Evolutionary conservation across 2,888 invertebrate species (phyloP).

Genomic region (Camponotus fellah): DNA sequence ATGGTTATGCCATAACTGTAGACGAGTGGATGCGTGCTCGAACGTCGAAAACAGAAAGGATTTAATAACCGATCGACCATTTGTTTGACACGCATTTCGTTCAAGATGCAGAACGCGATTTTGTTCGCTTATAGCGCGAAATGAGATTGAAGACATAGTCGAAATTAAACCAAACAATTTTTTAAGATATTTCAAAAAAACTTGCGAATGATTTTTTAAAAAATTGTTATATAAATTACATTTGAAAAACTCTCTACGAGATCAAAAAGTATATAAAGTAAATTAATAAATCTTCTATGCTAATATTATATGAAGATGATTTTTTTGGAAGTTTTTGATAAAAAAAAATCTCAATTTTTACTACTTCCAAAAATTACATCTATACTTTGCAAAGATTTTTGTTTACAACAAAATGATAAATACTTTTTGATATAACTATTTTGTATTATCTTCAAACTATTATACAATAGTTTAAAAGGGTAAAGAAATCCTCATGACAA

Average conservation of each 20-base stretch:
- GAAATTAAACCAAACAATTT: background rate
- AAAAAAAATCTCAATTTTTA: background rate
- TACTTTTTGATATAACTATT: background rate
- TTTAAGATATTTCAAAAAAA: background rate
- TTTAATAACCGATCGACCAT: slow-evolving; percentile 13
- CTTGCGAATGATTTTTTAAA: background rate
- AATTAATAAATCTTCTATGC: background rate
- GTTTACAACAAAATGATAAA: background rate
- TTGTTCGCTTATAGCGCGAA: background rate
- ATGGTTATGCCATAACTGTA: background rate
- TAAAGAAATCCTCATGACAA: background rate
- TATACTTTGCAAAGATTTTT: background rate
- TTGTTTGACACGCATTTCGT: slow-evolving; percentile 10
- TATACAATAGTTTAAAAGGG: background rate
- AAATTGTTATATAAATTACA: background rate
- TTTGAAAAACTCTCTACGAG: background rate
- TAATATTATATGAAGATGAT: background rate
- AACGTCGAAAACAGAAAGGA: background rate
- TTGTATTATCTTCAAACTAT: background rate
- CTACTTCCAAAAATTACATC: too few relatives aligned
- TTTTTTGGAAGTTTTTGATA: background rate
- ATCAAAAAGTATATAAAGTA: background rate
- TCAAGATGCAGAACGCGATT: background rate
- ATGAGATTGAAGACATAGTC: background rate
- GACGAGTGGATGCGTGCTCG: background rate